phyloP scores from a whole-genome alignment of 2,113 vertebrate species.

The Anhinga rufa region DNA sequence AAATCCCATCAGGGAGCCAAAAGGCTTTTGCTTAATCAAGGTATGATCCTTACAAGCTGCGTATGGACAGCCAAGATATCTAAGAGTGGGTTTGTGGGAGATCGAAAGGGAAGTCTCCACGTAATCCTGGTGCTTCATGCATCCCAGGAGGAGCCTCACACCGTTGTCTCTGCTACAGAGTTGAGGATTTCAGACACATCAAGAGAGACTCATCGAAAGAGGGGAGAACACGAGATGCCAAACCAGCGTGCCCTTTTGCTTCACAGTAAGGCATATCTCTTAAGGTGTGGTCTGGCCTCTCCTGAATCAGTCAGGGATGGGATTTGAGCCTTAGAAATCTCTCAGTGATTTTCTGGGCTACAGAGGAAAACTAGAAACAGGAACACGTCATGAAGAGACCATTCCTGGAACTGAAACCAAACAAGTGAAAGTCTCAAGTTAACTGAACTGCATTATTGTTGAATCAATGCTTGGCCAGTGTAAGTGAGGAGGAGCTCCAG shows the following conservation, averaged over 20 bases:
- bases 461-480: neutral
- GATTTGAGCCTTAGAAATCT: neutral
- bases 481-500: neutral
- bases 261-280: neutral
- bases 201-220: neutral
- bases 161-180: neutral
- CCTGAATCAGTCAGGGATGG: neutral
- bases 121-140: neutral
- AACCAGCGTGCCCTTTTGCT: neutral
- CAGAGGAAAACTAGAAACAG: neutral
- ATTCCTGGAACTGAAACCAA: neutral
- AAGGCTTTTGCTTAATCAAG: neutral
- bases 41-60: neutral
- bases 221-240: neutral
- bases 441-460: neutral
- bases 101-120: neutral
- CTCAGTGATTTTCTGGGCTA: neutral
- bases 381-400: neutral
- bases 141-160: fast-evolving
- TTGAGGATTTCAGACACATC: neutral
- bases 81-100: neutral
- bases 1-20: neutral
- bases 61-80: neutral
- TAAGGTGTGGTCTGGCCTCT: neutral
- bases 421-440: neutral